Percentiles rank a stretch among this genome's conserved stretches.
phyloP scores from a whole-genome alignment of 2,113 vertebrate genomes.

The Gnathonemus longibarbis region DNA sequence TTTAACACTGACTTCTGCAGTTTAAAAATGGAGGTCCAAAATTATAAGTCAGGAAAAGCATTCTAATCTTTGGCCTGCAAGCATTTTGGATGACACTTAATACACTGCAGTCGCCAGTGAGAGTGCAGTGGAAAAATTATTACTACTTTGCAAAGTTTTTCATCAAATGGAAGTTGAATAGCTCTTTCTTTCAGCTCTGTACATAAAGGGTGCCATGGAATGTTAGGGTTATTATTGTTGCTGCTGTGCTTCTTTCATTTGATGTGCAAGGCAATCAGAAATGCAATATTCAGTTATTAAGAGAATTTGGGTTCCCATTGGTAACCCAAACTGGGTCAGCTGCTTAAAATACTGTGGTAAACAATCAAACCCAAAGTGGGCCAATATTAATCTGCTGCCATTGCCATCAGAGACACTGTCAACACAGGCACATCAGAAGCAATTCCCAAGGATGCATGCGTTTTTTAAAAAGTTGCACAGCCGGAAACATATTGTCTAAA shows the following conservation, averaged over 20 bases:
- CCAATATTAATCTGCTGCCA: not conserved
- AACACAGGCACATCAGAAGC: not conserved
- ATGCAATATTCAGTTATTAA: not conserved
- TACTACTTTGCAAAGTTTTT: not conserved
- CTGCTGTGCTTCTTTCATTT: not conserved
- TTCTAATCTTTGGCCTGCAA: not conserved
- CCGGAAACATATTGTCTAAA: not conserved
- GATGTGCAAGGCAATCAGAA: not conserved
- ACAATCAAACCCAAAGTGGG: not conserved
- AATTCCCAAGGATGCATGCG: not conserved
- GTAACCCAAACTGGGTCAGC: not conserved
- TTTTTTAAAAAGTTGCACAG: not conserved
- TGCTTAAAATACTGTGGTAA: not conserved
- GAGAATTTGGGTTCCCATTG: not conserved
- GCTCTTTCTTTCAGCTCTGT: not conserved
- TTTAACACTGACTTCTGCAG: not conserved
- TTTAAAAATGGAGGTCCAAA: not conserved
- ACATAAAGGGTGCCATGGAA: not conserved
- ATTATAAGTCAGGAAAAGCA: not conserved
- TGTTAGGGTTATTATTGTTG: not conserved
- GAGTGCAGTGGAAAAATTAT: not conserved
- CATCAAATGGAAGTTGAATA: not conserved
- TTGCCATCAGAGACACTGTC: not conserved
- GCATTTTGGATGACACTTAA: not conserved
- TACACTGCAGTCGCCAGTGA: not conserved